Conservation (phyloP, 2,113 vertebrate species). For the Ctenomys sociabilis region DNA sequence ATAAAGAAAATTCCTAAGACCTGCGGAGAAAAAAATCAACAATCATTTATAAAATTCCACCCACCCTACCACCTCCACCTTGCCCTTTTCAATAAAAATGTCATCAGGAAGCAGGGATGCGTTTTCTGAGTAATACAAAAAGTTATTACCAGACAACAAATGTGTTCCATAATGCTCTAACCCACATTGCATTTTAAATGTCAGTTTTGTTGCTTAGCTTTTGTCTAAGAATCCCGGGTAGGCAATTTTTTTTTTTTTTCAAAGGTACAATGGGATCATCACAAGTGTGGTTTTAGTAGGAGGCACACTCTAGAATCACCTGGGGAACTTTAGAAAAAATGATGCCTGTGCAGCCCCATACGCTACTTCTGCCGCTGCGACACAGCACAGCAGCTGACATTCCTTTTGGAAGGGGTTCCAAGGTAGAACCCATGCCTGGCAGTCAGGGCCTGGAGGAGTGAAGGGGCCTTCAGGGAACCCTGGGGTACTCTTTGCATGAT, state of each 20-base stretch:
- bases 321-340: neutral
- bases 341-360: neutral
- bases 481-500: no score
- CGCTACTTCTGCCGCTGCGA: neutral
- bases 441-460: neutral
- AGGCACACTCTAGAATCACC: neutral
- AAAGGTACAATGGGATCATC: neutral
- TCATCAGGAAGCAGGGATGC: conserved; percentile 49
- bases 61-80: conserved; percentile 70
- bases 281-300: neutral
- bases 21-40: neutral
- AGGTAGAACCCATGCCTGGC: neutral
- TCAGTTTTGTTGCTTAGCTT: conserved; percentile 43
- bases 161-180: conserved; percentile 37
- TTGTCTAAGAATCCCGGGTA: conserved; percentile 53
- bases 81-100: conserved; percentile 77
- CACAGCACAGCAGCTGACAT: neutral
- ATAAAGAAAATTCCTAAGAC: conserved; percentile 12
- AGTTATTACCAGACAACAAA: conserved; percentile 71
- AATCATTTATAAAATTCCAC: conserved; percentile 60
- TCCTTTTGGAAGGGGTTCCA: neutral
- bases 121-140: conserved; percentile 72
- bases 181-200: conserved; percentile 38
- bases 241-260: neutral
- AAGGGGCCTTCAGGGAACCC: neutral